A percentile compares a stretch with the other conserved stretches of the same genome.
Evolutionary conservation across 2,797 vertebrate species (phyloP).

Genomic region (Sylvia borin): DNA sequence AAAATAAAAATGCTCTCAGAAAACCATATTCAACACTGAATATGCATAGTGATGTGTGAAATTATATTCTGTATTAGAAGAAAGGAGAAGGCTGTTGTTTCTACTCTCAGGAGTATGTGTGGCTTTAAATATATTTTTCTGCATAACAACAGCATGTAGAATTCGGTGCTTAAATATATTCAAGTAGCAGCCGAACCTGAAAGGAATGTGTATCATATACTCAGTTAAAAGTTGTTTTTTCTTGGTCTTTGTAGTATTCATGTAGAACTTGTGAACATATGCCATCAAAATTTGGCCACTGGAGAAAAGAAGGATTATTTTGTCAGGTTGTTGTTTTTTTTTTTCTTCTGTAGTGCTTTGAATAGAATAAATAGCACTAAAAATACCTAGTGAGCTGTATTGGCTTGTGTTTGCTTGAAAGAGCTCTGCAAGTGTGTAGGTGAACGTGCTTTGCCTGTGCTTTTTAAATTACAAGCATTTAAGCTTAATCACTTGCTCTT

Average conservation of each 20-base stretch:
- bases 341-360: background rate
- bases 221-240: background rate
- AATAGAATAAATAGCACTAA: background rate
- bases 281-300: background rate
- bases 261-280: accelerated
- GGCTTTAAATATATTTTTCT: background rate
- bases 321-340: background rate
- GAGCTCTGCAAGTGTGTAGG: background rate
- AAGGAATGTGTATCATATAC: background rate
- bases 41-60: background rate
- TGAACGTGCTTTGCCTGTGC: background rate
- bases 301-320: background rate
- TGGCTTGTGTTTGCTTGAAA: background rate
- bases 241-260: background rate
- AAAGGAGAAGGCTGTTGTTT: background rate
- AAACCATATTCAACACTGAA: background rate
- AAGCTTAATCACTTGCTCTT: constrained; percentile 42
- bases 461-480: constrained; percentile 27
- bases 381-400: background rate
- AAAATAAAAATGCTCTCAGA: background rate
- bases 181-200: background rate
- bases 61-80: background rate
- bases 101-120: background rate
- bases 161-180: background rate
- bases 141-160: background rate